A percentile compares a stretch with the other conserved stretches of the same genome.
These are phyloP conservation scores for Cherax quadricarinatus DNA, from an alignment of 1,140 invertebrate species.

Conservation along the genomic window DNA sequence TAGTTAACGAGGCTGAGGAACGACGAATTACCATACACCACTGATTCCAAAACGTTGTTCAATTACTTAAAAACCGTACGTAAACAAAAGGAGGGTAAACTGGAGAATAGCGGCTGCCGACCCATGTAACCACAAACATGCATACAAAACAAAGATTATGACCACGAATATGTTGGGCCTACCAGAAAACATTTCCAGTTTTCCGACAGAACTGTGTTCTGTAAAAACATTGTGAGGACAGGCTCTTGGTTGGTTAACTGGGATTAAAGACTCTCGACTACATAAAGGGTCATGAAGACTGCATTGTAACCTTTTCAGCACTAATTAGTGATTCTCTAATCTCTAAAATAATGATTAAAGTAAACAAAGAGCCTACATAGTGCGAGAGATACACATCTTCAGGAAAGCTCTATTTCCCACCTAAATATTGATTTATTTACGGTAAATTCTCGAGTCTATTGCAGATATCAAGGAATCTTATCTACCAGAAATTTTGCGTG, in stretches of 20 bases:
- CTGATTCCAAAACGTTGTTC: conserved; percentile 54
- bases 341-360: no score
- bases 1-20: not conserved
- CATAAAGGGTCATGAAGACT: no score
- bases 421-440: no score
- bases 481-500: no score
- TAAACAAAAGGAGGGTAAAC: conserved; percentile 56
- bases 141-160: conserved; percentile 37
- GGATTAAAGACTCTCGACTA: no score
- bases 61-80: conserved; percentile 61
- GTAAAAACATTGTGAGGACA: not conserved
- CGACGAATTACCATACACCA: conserved; percentile 46
- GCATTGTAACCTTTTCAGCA: no score
- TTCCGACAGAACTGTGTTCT: not conserved
- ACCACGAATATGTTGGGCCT: conserved; percentile 26
- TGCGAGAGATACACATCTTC: no score
- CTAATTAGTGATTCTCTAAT: no score
- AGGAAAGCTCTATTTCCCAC: no score
- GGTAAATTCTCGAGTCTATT: no score
- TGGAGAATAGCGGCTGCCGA: not conserved
- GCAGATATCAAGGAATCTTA: no score
- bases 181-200: not conserved
- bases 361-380: no score
- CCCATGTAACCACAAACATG: conserved; percentile 39
- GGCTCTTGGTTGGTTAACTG: not conserved